These are phyloP conservation scores for Chrysotoxum bicinctum DNA, from an alignment of 2,888 invertebrate genomes.

Conservation along the genomic window DNA sequence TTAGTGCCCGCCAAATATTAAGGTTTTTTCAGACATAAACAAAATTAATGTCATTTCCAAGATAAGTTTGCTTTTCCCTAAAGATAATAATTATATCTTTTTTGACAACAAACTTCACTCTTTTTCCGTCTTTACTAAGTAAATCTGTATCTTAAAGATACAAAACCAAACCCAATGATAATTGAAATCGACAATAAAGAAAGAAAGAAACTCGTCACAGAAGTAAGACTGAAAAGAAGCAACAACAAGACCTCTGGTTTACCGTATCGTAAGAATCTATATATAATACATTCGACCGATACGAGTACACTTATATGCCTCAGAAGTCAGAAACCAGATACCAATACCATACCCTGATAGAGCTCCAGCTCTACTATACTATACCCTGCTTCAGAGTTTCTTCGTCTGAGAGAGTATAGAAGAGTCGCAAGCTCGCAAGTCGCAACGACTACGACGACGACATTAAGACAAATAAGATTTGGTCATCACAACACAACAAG, in stretches of 20 bases:
- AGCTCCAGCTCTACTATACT: slow-evolving; percentile 4
- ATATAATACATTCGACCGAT: slow-evolving; percentile 26
- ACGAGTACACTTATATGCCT: slow-evolving; percentile 36
- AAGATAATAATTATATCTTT: neutral
- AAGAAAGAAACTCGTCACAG: slow-evolving; percentile 57
- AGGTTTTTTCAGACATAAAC: too few relatives aligned
- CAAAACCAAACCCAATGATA: slow-evolving; percentile 29
- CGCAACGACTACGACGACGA: slow-evolving; percentile 12
- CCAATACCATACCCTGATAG: slow-evolving; percentile 47
- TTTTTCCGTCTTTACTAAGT: neutral
- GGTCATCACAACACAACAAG: slow-evolving; percentile 61
- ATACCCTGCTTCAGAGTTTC: slow-evolving; percentile 15
- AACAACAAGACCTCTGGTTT: slow-evolving; percentile 37
- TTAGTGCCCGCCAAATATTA: too few relatives aligned
- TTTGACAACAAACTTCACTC: neutral
- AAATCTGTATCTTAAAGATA: slow-evolving; percentile 38
- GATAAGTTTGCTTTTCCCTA: neutral
- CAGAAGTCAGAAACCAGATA: slow-evolving; percentile 63
- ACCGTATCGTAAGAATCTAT: slow-evolving; percentile 47
- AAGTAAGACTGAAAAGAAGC: slow-evolving; percentile 47
- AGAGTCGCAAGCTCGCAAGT: slow-evolving; percentile 1
- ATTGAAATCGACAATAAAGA: slow-evolving; percentile 54
- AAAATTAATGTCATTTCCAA: neutral
- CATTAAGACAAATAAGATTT: slow-evolving; percentile 31
- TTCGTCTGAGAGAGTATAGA: slow-evolving; percentile 27